These are phyloP conservation scores for Haliclystus octoradiatus DNA, from an alignment of 30 jellyfish, hydroid and myxozoan species.

Conservation along the genomic window DNA sequence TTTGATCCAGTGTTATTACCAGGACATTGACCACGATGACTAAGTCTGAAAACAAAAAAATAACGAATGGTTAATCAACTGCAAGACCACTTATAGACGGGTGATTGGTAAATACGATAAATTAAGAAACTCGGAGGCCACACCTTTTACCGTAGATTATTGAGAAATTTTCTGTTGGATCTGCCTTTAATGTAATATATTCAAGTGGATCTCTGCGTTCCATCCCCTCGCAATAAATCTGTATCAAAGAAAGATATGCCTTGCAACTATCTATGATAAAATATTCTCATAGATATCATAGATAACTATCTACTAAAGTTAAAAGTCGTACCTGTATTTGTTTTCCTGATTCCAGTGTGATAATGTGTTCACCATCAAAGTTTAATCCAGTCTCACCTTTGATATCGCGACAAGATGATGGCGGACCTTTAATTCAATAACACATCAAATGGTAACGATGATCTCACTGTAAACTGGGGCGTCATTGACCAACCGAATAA, in stretches of 20 bases:
- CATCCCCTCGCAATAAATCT: constrained; percentile 87
- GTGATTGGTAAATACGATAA: too few species aligned
- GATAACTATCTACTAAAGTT: neutral
- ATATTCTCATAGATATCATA: too few species aligned
- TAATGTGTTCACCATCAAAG: constrained; percentile 73
- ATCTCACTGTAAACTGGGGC: neutral
- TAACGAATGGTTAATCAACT: neutral
- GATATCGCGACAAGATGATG: constrained; percentile 76
- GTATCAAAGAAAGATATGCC: neutral
- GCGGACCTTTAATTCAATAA: constrained; percentile 52
- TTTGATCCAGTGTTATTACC: constrained; percentile 46
- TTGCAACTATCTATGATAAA: neutral
- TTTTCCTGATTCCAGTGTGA: neutral
- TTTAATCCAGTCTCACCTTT: constrained; percentile 37
- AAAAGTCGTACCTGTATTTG: neutral
- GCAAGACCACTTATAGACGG: too few species aligned
- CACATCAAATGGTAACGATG: neutral
- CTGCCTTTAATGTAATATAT: constrained; percentile 64
- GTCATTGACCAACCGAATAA: neutral
- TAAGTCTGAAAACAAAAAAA: constrained; percentile 24
- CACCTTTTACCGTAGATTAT: constrained; percentile 78
- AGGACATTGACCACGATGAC: constrained; percentile 65
- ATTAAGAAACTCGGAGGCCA: too few species aligned
- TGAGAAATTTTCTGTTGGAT: constrained; percentile 69
- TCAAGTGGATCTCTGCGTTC: constrained; percentile 76